Conservation (phyloP, 2,888 invertebrate species). For the Phengaris arion region DNA sequence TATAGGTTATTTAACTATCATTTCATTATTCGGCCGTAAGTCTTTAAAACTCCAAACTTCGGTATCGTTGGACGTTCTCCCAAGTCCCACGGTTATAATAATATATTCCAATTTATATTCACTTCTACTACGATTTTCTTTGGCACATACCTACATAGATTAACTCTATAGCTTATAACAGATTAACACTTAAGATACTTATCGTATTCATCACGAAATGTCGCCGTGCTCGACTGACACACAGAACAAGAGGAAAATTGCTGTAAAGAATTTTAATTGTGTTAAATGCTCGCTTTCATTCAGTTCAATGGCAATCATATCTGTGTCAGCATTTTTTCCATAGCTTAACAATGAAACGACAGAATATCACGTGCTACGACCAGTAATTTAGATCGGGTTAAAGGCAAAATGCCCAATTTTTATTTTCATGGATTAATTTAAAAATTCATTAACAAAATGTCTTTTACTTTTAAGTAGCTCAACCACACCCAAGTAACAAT, state of each 20-base stretch:
- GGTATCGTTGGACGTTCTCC: no score
- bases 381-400: not conserved
- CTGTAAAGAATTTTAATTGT: slow-evolving; percentile 27
- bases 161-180: not conserved
- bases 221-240: slow-evolving; percentile 36
- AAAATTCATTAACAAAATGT: not conserved
- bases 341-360: slow-evolving; percentile 26
- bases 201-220: not conserved
- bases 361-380: slow-evolving; percentile 17
- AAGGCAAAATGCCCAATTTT: not conserved
- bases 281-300: slow-evolving; percentile 29
- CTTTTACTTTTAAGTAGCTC: no score
- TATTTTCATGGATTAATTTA: not conserved
- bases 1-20: no score
- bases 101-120: no score
- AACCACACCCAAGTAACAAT: no score
- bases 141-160: not conserved
- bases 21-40: no score
- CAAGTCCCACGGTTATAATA: no score
- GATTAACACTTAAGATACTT: not conserved
- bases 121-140: not conserved
- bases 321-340: slow-evolving; percentile 30
- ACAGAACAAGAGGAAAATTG: slow-evolving; percentile 15
- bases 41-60: no score
- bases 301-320: slow-evolving; percentile 28